phyloP scores from a whole-genome alignment of 2,113 vertebrate genomes.

The Lamprologus speciosus region DNA sequence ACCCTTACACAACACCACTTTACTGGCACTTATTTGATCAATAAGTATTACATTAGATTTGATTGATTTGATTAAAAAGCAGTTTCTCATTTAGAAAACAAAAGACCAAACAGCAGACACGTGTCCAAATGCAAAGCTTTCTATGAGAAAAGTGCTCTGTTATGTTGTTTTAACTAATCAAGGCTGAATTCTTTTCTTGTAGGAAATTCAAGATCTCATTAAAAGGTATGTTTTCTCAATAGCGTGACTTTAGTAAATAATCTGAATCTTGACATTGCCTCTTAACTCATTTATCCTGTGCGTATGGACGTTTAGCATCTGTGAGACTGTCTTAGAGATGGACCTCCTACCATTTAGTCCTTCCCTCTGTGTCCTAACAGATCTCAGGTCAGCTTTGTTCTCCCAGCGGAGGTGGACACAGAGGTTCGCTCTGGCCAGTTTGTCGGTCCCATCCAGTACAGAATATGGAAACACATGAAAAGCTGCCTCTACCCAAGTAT shows the following conservation, averaged over 20 bases:
- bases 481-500: constrained; percentile 71
- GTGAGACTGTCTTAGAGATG: neutral
- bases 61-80: constrained; percentile 28
- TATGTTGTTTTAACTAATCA: neutral
- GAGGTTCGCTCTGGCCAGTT: constrained; percentile 63
- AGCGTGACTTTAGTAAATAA: neutral
- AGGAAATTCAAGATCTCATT: constrained; percentile 73
- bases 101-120: neutral
- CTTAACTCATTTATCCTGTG: neutral
- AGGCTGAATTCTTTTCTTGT: neutral
- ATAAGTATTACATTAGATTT: neutral
- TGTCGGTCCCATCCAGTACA: constrained; percentile 72
- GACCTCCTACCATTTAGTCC: neutral
- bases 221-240: constrained; percentile 58
- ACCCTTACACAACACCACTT: neutral
- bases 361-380: constrained; percentile 21
- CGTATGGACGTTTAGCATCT: neutral
- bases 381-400: constrained; percentile 63
- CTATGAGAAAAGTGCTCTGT: neutral
- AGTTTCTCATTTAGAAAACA: constrained; percentile 43
- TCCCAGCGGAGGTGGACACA: constrained; percentile 47
- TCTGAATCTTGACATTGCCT: neutral
- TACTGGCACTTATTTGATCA: constrained; percentile 11
- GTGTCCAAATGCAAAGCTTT: neutral
- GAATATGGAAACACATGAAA: constrained; percentile 76